phyloP scores from a whole-genome alignment of 2,797 vertebrate species.

The Onychomys torridus region DNA sequence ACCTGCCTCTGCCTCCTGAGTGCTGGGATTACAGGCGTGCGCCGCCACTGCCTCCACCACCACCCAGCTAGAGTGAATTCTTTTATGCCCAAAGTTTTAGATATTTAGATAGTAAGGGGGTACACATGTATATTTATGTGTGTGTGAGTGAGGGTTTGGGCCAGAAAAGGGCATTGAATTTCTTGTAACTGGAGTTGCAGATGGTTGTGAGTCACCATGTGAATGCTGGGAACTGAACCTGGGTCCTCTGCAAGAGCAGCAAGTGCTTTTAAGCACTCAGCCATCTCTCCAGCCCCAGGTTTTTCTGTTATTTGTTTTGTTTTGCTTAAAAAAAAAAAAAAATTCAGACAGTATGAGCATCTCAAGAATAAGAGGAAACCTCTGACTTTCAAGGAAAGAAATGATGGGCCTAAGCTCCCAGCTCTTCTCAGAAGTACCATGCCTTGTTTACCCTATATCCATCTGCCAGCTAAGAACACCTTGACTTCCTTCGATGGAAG shows the following conservation, averaged over 20 bases:
- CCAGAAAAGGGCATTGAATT: background rate
- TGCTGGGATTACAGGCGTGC: no score
- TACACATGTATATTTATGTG: no score
- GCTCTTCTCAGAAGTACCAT: accelerated
- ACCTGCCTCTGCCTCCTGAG: no score
- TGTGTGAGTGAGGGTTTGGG: no score
- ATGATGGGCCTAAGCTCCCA: accelerated
- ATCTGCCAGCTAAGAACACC: background rate
- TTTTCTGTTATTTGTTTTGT: background rate
- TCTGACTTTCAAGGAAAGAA: background rate
- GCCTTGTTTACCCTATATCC: background rate
- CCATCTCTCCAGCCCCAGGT: background rate
- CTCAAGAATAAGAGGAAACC: background rate
- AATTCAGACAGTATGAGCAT: background rate
- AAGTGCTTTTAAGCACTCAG: background rate
- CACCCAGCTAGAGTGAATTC: constrained; percentile 20
- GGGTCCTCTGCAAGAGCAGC: background rate
- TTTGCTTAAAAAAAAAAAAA: background rate
- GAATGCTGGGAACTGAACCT: background rate
- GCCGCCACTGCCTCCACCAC: no score
- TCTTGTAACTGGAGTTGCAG: background rate
- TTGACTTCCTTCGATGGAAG: background rate
- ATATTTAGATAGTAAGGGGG: background rate
- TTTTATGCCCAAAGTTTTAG: constrained; percentile 12
- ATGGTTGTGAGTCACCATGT: background rate